Evolutionary conservation across 2,888 invertebrate genomes (phyloP).

Genomic region (Elegia similella): DNA sequence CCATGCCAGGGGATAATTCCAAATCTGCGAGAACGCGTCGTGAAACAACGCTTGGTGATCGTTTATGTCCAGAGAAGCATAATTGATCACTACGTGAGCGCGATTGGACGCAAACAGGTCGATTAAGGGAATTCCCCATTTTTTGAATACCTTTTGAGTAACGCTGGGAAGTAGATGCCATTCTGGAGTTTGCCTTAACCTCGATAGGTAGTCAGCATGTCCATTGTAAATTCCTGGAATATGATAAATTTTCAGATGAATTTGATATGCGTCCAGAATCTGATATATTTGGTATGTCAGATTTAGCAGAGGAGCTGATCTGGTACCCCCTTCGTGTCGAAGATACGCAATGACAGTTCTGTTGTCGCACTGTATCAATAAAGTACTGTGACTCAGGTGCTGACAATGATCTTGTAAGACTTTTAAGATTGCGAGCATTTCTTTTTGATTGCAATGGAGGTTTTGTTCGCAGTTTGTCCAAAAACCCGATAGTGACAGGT

Average conservation of each 20-base stretch:
- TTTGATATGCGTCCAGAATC: not conserved
- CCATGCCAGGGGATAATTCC: not conserved
- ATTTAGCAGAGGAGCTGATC: not conserved
- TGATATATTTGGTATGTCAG: not conserved
- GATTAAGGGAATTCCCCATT: not conserved
- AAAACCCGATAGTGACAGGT: not conserved
- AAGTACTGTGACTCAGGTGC: not conserved
- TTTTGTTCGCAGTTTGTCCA: not conserved
- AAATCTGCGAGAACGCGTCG: not conserved
- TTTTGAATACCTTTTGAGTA: not conserved
- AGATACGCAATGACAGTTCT: not conserved
- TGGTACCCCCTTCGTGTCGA: not conserved
- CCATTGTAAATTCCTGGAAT: not conserved
- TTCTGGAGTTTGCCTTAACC: not conserved
- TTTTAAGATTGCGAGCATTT: not conserved
- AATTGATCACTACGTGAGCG: not conserved
- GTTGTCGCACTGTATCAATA: not conserved
- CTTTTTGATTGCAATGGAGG: not conserved
- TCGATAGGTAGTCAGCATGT: not conserved
- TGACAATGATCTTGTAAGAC: not conserved
- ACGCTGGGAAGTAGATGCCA: not conserved
- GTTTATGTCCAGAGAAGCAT: not conserved
- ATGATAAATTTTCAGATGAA: not conserved
- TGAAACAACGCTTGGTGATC: not conserved
- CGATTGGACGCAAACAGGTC: not conserved